Percentiles rank a stretch among this genome's conserved stretches.
Conservation (phyloP, 2,888 invertebrate species). For the Anaspis maculata region DNA sequence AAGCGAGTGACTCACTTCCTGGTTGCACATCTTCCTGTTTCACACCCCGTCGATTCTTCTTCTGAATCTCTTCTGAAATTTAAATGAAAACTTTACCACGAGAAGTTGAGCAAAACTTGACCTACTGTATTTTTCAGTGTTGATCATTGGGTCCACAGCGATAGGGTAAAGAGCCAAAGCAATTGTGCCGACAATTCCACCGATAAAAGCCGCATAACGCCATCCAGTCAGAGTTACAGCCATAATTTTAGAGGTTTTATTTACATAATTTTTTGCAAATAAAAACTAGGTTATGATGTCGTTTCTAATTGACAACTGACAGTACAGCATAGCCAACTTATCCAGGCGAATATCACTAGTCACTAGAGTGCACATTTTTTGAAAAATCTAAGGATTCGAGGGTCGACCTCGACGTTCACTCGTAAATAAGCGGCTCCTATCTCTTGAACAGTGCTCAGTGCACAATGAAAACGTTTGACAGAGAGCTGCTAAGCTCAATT, state of each 20-base stretch:
- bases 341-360: too few species aligned
- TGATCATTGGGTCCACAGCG: conserved; percentile 52
- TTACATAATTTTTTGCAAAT: too few species aligned
- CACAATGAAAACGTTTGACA: too few species aligned
- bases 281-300: background rate
- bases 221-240: conserved; percentile 50
- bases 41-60: conserved; percentile 42
- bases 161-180: conserved; percentile 52
- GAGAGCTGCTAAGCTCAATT: too few species aligned
- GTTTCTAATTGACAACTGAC: background rate
- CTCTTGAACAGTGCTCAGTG: too few species aligned
- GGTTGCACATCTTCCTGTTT: conserved; percentile 50
- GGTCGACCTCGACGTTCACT: too few species aligned
- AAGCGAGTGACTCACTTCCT: conserved; percentile 40
- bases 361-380: too few species aligned
- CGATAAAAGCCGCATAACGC: conserved; percentile 49
- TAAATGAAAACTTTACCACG: background rate
- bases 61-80: conserved; percentile 43
- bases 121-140: conserved; percentile 54
- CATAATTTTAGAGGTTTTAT: too few species aligned
- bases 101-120: conserved; percentile 5
- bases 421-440: too few species aligned
- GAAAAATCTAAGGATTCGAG: too few species aligned
- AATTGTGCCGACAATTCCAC: conserved; percentile 48
- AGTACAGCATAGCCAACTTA: too few species aligned